These are phyloP conservation scores for Gryllus bimaculatus DNA, from an alignment of 1,140 invertebrate species.

Conservation along the genomic window DNA sequence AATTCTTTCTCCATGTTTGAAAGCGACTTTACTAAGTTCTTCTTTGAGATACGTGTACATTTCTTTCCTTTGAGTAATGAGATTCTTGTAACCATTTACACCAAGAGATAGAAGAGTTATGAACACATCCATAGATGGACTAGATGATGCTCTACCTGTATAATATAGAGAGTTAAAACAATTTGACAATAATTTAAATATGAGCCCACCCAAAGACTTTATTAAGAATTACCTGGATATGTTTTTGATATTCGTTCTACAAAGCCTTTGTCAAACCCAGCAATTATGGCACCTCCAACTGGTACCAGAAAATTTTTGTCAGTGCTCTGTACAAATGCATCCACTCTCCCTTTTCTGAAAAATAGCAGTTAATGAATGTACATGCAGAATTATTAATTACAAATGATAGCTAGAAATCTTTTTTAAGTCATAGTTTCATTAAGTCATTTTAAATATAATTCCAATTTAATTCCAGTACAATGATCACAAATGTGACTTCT, in stretches of 20 bases:
- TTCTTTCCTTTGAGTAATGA: constrained; percentile 53
- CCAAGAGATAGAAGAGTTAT: constrained; percentile 73
- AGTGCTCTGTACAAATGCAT: constrained; percentile 76
- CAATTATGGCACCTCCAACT: constrained; percentile 76
- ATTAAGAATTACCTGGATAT: constrained; percentile 53
- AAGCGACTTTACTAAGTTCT: constrained; percentile 49
- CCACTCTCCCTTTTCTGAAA: constrained; percentile 53
- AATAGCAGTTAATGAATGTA: constrained; percentile 14
- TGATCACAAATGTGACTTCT: too few species aligned
- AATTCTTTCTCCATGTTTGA: constrained; percentile 51
- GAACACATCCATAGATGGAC: constrained; percentile 66
- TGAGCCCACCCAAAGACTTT: background rate
- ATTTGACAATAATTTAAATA: background rate
- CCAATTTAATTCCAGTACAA: too few species aligned
- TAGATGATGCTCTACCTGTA: constrained; percentile 59
- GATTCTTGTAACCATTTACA: constrained; percentile 51
- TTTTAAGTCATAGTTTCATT: too few species aligned
- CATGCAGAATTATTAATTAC: too few species aligned
- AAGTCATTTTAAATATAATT: too few species aligned
- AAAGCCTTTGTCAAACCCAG: constrained; percentile 57
- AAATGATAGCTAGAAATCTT: too few species aligned
- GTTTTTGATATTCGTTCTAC: constrained; percentile 58
- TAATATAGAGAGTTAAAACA: background rate
- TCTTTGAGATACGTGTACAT: constrained; percentile 56
- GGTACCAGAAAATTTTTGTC: constrained; percentile 87